Base-by-base conservation (phyloP, 1,140 invertebrate genomes). In the Formica exsecta region DNA sequence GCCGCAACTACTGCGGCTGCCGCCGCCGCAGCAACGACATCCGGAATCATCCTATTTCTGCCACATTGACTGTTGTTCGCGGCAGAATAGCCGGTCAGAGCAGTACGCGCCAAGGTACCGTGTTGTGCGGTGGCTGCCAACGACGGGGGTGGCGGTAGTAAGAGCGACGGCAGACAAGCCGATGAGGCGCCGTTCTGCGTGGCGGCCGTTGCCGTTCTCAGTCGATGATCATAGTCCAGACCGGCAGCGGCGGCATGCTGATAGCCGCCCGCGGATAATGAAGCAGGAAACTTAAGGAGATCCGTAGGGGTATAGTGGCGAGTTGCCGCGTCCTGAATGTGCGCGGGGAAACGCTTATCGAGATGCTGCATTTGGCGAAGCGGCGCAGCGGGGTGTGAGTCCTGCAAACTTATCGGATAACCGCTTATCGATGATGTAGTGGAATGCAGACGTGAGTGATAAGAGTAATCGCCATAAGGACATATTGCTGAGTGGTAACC, bases 401-500 rank as follows among this genome's bases (percentile, higher is more conserved):
- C 79, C 65, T 90, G 90, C n/a, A 90, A 65, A 7, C 79, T 48
- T 44, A 65, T 74, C 36, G 86, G 75, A 8, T 86, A 90, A 8
- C 80, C 79, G 25, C 81, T 87, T 48, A 74, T 73, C 13, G 80
- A 25, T 5, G 81, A 41, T 8, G 73, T 22, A 29, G 38, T 8
- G 0, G 88, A 62, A n/a, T 90, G 86, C 19, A 90, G 48, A 0
- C 89, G 89, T n/a, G 89, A 61, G 0, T 90, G 73, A 61, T 88
- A 90, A 0, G 86, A 51, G 16, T 90, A 90, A 54, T 65, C 29
- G 9, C 64, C 61, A 11, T 88, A 90, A 0, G 89, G 86, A 48
- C 54, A 90, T 2, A 90, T 44, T 0, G 91, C n/a, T 41, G 92
- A 57, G 41, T 91, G 89, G 51, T 92, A 93, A 25, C 73, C 86